Conservation (phyloP, 2,888 invertebrate species). For the Hirtodrosophila duncani region DNA sequence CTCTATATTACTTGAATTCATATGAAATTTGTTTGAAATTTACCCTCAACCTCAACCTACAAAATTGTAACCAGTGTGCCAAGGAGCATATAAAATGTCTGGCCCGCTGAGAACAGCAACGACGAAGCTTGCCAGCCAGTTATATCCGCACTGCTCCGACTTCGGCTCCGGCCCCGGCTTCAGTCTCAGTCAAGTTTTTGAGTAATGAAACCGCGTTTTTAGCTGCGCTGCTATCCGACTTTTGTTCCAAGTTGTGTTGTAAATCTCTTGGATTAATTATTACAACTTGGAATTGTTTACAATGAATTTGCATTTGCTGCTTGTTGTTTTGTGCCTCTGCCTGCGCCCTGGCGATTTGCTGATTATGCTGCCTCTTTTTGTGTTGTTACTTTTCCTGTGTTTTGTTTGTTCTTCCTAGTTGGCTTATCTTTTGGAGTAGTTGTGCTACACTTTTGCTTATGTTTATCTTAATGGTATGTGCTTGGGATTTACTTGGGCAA, state of each 20-base stretch:
- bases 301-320: slow-evolving; percentile 47
- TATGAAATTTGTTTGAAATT: too few species aligned
- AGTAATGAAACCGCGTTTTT: slow-evolving; percentile 49
- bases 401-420: slow-evolving; percentile 6
- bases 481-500: slow-evolving; percentile 8
- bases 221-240: too few species aligned
- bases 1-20: too few species aligned
- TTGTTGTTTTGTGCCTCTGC: slow-evolving; percentile 12
- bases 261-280: slow-evolving; percentile 74
- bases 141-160: neutral
- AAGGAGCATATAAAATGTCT: slow-evolving; percentile 1
- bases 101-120: slow-evolving; percentile 29
- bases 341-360: slow-evolving; percentile 21
- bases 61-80: too few species aligned
- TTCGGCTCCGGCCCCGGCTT: neutral
- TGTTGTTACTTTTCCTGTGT: slow-evolving; percentile 9
- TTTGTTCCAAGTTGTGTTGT: slow-evolving; percentile 55
- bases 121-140: slow-evolving; percentile 13
- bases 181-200: slow-evolving; percentile 32
- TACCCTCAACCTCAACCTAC: too few species aligned
- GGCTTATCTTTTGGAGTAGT: neutral
- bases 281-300: slow-evolving; percentile 68
- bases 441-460: neutral
- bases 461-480: slow-evolving; percentile 33
- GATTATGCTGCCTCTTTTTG: slow-evolving; percentile 10